These are phyloP conservation scores for Rhingia rostrata DNA, from an alignment of 2,888 invertebrate species.

Conservation along the genomic window DNA sequence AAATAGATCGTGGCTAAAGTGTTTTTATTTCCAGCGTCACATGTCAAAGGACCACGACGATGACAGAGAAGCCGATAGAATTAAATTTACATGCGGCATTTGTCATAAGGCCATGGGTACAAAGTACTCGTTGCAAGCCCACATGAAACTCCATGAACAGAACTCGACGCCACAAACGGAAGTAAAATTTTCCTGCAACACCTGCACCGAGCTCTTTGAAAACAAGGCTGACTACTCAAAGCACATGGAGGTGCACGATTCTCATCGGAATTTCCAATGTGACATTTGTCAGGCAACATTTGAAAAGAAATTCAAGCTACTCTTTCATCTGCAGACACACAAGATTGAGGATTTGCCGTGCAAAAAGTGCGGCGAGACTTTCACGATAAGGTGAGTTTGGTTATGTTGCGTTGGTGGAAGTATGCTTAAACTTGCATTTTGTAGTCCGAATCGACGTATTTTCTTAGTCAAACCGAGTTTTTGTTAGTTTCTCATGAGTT, in stretches of 20 bases:
- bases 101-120: conserved; percentile 68
- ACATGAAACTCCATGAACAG: conserved; percentile 70
- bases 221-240: conserved; percentile 55
- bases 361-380: conserved; percentile 72
- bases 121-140: conserved; percentile 64
- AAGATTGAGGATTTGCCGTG: conserved; percentile 69
- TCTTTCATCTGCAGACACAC: conserved; percentile 74
- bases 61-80: conserved; percentile 66
- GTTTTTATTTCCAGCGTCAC: conserved; percentile 54
- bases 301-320: conserved; percentile 71
- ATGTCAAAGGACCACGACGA: conserved; percentile 71
- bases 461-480: no score
- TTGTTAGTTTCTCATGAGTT: not conserved
- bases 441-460: no score
- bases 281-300: conserved; percentile 72
- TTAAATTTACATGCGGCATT: conserved; percentile 67
- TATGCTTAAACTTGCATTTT: not conserved
- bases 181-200: conserved; percentile 67
- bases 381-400: conserved; percentile 59
- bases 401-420: not conserved
- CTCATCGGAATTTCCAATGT: conserved; percentile 67
- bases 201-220: conserved; percentile 58
- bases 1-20: not conserved
- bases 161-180: conserved; percentile 25
- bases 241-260: conserved; percentile 68